Evolutionary conservation across 2,888 invertebrate genomes (phyloP).

Genomic region (Eugnorisma glareosa): DNA sequence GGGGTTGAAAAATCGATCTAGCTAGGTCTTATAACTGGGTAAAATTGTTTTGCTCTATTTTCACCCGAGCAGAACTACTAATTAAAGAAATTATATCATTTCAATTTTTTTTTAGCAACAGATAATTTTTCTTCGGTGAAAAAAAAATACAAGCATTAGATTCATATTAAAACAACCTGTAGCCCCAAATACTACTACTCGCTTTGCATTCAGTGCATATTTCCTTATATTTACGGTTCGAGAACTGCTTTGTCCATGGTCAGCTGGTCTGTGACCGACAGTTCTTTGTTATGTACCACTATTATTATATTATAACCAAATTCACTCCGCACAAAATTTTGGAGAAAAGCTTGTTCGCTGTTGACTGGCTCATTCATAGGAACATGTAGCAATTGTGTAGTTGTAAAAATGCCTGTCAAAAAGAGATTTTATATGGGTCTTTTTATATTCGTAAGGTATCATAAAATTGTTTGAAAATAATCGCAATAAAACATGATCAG

Average conservation of each 20-base stretch:
- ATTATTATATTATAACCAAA: slow-evolving; percentile 21
- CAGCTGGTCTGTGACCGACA: slow-evolving; percentile 25
- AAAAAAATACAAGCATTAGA: background rate
- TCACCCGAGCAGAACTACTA: background rate
- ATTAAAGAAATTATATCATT: background rate
- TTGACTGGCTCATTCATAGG: background rate
- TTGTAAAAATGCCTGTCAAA: slow-evolving; percentile 6
- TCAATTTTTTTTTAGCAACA: background rate
- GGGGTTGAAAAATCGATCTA: background rate
- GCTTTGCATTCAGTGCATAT: background rate
- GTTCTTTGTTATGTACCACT: slow-evolving; percentile 42
- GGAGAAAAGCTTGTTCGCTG: slow-evolving; percentile 9
- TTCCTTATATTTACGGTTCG: slow-evolving; percentile 11
- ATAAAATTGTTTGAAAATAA: background rate
- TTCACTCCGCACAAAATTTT: slow-evolving; percentile 11
- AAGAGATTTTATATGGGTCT: background rate
- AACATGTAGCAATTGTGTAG: background rate
- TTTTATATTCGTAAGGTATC: background rate
- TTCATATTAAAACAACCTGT: background rate
- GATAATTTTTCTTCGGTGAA: too few relatives aligned
- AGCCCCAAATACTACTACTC: slow-evolving; percentile 8
- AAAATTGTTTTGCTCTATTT: background rate
- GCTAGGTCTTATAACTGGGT: background rate
- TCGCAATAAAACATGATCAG: background rate
- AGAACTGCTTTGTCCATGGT: slow-evolving; percentile 49